Evolutionary conservation across 92 coral and sea anemone genomes (phyloP).

Genomic region (Porites cylindrica): DNA sequence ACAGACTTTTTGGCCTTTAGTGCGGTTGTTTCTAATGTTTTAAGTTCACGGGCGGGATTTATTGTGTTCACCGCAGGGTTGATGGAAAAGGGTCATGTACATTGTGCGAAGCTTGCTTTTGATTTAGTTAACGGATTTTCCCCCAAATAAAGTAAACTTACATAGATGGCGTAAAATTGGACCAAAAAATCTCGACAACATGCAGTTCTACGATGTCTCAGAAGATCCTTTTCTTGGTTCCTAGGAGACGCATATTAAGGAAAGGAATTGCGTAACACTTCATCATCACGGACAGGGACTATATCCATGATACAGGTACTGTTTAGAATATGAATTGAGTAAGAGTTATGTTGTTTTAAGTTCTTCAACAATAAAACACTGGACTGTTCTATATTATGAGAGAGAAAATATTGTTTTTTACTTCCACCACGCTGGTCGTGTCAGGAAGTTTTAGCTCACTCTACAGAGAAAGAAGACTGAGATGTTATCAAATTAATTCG

Average conservation of each 20-base stretch:
- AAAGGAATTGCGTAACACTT: not conserved
- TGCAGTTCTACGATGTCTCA: no score
- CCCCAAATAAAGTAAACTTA: not conserved
- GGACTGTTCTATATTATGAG: conserved; percentile 6
- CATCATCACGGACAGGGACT: not conserved
- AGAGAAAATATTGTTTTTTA: not conserved
- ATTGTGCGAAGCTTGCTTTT: not conserved
- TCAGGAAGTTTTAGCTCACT: conserved; percentile 8
- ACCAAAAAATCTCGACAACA: not conserved
- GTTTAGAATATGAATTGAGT: conserved; percentile 10
- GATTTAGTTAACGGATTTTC: not conserved
- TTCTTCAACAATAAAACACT: conserved; percentile 5
- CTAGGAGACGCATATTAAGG: conserved; percentile 18
- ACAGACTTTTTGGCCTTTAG: not conserved
- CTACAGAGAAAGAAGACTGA: conserved; percentile 23
- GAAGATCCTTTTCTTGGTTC: not conserved
- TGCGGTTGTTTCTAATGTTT: conserved; percentile 13
- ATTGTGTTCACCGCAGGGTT: not conserved
- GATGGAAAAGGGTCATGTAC: no score
- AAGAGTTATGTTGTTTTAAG: not conserved
- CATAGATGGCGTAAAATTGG: not conserved
- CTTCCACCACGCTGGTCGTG: not conserved
- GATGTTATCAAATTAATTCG: conserved; percentile 46
- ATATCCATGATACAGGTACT: conserved; percentile 7
- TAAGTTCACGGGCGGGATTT: not conserved